These are phyloP conservation scores for Telmatherina bonti DNA, from an alignment of 2,797 vertebrate species.

Conservation along the genomic window DNA sequence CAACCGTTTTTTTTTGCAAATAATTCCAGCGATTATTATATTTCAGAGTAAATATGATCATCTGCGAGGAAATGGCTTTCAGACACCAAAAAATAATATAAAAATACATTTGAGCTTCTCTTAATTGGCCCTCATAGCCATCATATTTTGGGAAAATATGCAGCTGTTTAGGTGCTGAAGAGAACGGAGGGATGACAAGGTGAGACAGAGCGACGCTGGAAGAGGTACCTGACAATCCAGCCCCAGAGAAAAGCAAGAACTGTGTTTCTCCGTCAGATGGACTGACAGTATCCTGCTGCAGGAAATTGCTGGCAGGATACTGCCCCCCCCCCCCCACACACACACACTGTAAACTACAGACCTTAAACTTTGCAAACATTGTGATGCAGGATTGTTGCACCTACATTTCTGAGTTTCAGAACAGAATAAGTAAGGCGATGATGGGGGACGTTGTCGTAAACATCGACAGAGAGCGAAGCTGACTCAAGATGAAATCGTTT, in stretches of 20 bases:
- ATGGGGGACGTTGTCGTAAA: too few relatives aligned
- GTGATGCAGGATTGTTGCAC: too few relatives aligned
- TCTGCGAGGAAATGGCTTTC: constrained; percentile 1
- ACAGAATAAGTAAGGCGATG: too few relatives aligned
- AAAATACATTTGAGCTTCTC: constrained; percentile 12
- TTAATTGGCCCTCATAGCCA: constrained; percentile 32
- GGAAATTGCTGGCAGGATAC: constrained; percentile 53
- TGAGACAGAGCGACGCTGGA: constrained; percentile 6
- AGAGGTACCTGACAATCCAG: constrained; percentile 32
- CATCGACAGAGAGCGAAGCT: too few relatives aligned
- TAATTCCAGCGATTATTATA: constrained; percentile 24
- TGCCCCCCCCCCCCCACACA: too few relatives aligned
- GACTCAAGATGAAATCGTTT: too few relatives aligned
- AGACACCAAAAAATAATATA: neutral
- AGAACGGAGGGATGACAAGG: constrained; percentile 15
- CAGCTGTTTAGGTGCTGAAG: constrained; percentile 11
- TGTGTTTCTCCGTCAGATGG: constrained; percentile 57
- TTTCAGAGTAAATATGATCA: constrained; percentile 15
- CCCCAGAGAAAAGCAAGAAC: constrained; percentile 44
- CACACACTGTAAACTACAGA: neutral
- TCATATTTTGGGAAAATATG: constrained; percentile 2
- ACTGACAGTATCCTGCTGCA: constrained; percentile 58
- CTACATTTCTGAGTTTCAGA: too few relatives aligned
- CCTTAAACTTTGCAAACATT: neutral
- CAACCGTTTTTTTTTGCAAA: constrained; percentile 27